Evolutionary conservation across 1,140 invertebrate genomes (phyloP).

Genomic region (Aphelinus certus): DNA sequence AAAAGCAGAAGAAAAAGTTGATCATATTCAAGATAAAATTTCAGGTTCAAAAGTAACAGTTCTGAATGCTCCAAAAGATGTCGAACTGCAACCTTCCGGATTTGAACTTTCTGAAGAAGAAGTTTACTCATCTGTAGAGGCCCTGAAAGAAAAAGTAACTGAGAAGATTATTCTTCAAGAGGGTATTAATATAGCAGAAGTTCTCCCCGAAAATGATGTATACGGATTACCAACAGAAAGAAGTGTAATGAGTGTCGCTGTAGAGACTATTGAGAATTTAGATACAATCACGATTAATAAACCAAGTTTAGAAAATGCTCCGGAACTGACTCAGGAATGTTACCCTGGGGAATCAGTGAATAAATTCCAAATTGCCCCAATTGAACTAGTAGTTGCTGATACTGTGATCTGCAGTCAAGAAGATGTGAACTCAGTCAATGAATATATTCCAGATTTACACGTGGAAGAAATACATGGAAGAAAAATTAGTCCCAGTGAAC

Average conservation of each 20-base stretch:
- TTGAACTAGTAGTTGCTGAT: neutral
- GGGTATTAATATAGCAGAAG: neutral
- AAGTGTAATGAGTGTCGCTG: constrained; percentile 19
- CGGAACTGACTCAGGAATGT: neutral
- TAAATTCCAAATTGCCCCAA: neutral
- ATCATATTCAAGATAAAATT: constrained; percentile 32
- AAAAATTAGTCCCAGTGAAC: neutral
- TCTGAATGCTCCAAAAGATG: constrained; percentile 33
- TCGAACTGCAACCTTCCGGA: constrained; percentile 22
- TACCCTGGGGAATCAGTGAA: neutral
- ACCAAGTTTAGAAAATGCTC: neutral
- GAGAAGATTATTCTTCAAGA: constrained; percentile 38
- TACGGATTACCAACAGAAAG: constrained; percentile 36
- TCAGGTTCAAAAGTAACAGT: constrained; percentile 31
- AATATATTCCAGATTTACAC: neutral
- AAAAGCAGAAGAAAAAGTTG: constrained; percentile 39
- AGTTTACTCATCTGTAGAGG: constrained; percentile 60
- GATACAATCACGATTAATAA: constrained; percentile 46
- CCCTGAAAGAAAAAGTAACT: constrained; percentile 58
- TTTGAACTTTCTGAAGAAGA: constrained; percentile 43
- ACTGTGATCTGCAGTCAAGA: neutral
- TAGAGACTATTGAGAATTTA: constrained; percentile 23
- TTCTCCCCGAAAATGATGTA: neutral
- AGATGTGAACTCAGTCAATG: neutral
- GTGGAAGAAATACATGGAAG: neutral